These are phyloP conservation scores for Meloidogyne floridensis DNA, from an alignment of 1,140 invertebrate genomes.

Conservation along the genomic window DNA sequence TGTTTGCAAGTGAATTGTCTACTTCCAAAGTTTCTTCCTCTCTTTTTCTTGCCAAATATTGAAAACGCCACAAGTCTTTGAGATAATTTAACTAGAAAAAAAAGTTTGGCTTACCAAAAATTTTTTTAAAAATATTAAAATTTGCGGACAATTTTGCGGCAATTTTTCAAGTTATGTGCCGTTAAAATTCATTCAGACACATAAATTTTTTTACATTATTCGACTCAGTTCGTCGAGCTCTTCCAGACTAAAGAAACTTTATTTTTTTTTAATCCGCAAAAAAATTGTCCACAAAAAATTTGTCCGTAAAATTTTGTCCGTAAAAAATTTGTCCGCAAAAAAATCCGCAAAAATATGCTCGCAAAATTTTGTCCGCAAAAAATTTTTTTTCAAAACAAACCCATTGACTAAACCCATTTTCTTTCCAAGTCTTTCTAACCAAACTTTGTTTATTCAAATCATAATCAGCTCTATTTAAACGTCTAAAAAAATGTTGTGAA, in stretches of 20 bases:
- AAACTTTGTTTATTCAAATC: slow-evolving; percentile 13
- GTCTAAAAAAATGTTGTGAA: neutral
- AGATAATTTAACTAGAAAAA: slow-evolving; percentile 47
- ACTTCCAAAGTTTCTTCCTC: neutral
- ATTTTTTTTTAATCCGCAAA: too few species aligned
- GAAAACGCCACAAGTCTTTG: slow-evolving; percentile 45
- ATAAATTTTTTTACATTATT: too few species aligned
- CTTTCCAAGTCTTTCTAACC: slow-evolving; percentile 45
- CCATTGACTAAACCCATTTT: slow-evolving; percentile 36
- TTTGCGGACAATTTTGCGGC: too few species aligned
- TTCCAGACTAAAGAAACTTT: too few species aligned
- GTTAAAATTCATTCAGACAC: too few species aligned
- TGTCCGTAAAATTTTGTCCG: too few species aligned
- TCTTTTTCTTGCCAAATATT: slow-evolving; percentile 32
- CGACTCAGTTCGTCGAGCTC: too few species aligned
- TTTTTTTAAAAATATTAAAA: neutral
- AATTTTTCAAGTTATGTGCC: too few species aligned
- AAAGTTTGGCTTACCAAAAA: neutral
- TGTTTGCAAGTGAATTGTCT: neutral
- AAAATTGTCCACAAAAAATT: neutral
- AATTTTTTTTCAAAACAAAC: neutral
- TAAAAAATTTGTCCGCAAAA: too few species aligned
- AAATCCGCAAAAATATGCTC: too few species aligned
- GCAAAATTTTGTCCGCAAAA: too few species aligned
- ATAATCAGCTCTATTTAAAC: slow-evolving; percentile 13